phyloP scores from a whole-genome alignment of 2,888 invertebrate species.

The Ptilodon capucinus region DNA sequence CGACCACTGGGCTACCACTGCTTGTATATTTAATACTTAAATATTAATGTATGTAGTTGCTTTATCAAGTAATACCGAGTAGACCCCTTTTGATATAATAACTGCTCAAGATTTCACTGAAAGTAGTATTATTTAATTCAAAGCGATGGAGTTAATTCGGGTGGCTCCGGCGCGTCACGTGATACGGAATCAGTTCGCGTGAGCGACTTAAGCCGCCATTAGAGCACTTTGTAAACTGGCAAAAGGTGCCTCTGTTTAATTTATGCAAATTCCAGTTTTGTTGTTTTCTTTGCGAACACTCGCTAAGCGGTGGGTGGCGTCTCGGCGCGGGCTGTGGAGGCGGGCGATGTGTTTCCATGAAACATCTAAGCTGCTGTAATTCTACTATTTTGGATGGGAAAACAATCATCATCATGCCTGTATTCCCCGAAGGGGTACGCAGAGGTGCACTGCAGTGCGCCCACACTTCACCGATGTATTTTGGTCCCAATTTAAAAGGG shows the following conservation, averaged over 20 bases:
- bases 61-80: too few species aligned
- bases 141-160: conserved; percentile 17
- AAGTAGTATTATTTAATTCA: not conserved
- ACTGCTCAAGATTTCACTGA: too few species aligned
- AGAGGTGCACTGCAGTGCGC: too few species aligned
- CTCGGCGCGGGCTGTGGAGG: not conserved
- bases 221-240: conserved; percentile 63
- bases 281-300: conserved; percentile 67
- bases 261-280: conserved; percentile 75
- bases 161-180: conserved; percentile 44
- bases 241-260: conserved; percentile 67
- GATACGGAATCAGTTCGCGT: conserved; percentile 57
- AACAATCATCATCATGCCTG: too few species aligned
- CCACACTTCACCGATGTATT: too few species aligned
- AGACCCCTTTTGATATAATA: too few species aligned
- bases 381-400: not conserved
- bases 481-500: too few species aligned
- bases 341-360: not conserved
- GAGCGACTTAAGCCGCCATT: conserved; percentile 62
- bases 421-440: too few species aligned
- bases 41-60: too few species aligned
- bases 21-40: too few species aligned
- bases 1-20: too few species aligned
- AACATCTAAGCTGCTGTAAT: not conserved
- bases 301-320: conserved; percentile 40